phyloP scores from a whole-genome alignment of 2,888 invertebrate genomes.

The Drosophila anomalipes region DNA sequence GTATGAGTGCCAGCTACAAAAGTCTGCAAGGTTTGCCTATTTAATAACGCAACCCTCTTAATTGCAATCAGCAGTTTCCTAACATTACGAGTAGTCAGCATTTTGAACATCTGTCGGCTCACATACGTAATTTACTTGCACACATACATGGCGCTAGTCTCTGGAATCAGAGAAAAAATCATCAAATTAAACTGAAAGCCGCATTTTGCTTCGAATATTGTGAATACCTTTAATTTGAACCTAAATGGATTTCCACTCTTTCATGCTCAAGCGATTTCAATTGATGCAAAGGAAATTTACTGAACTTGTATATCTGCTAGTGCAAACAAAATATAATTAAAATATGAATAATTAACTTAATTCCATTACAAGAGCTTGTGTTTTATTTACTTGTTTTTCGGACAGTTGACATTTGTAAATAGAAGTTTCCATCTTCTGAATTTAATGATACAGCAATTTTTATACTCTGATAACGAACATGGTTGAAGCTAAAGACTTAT shows the following conservation, averaged over 20 bases:
- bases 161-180: not conserved
- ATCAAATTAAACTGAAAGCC: not conserved
- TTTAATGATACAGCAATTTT: slow-evolving; percentile 24
- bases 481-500: not conserved
- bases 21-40: not conserved
- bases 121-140: slow-evolving; percentile 21
- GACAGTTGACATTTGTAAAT: not conserved
- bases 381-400: not conserved
- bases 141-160: not conserved
- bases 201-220: not conserved
- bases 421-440: not conserved
- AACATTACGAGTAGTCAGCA: slow-evolving; percentile 20
- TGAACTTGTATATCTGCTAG: too few relatives aligned
- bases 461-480: not conserved
- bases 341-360: slow-evolving; percentile 9
- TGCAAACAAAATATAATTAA: slow-evolving; percentile 2
- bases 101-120: slow-evolving; percentile 40
- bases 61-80: slow-evolving; percentile 36
- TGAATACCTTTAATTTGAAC: not conserved
- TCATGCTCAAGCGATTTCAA: not conserved
- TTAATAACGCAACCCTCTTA: slow-evolving; percentile 36
- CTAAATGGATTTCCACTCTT: not conserved
- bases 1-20: slow-evolving; percentile 3
- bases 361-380: slow-evolving; percentile 7
- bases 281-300: not conserved